Evolutionary conservation across 2,797 vertebrate species (phyloP).

Genomic region (Falco columbarius): DNA sequence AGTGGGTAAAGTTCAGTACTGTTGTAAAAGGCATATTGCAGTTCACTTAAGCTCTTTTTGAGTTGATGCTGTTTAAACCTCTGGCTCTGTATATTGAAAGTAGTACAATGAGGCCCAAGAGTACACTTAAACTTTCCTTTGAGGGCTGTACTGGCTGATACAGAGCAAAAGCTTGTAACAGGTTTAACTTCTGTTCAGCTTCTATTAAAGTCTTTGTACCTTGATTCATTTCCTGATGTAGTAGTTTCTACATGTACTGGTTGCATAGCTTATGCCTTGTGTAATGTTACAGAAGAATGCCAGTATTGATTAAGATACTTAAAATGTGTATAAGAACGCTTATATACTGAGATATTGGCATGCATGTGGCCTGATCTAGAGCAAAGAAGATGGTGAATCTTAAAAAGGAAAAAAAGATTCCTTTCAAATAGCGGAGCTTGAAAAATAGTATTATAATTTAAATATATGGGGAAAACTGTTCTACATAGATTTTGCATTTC

Average conservation of each 20-base stretch:
- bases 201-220: conserved; percentile 1
- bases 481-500: background rate
- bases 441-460: conserved; percentile 47
- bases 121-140: conserved; percentile 47
- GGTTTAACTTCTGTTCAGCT: conserved; percentile 36
- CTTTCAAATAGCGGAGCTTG: conserved; percentile 16
- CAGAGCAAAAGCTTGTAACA: background rate
- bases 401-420: background rate
- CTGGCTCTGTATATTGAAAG: conserved; percentile 16
- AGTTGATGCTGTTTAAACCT: conserved; percentile 10
- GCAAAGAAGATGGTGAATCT: conserved; percentile 36
- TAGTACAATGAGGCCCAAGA: conserved; percentile 19
- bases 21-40: background rate
- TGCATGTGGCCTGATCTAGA: background rate
- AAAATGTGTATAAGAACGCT: conserved; percentile 7
- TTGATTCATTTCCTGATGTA: conserved; percentile 2
- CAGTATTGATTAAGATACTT: conserved; percentile 58
- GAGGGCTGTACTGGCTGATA: conserved; percentile 34
- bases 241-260: background rate
- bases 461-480: background rate
- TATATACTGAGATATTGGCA: conserved; percentile 5
- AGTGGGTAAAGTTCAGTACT: background rate
- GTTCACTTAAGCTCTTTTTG: conserved; percentile 7
- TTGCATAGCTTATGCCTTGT: background rate
- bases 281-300: conserved; percentile 30